Conservation (phyloP, 2,113 vertebrate genomes). For the Syngnathus typhle region DNA sequence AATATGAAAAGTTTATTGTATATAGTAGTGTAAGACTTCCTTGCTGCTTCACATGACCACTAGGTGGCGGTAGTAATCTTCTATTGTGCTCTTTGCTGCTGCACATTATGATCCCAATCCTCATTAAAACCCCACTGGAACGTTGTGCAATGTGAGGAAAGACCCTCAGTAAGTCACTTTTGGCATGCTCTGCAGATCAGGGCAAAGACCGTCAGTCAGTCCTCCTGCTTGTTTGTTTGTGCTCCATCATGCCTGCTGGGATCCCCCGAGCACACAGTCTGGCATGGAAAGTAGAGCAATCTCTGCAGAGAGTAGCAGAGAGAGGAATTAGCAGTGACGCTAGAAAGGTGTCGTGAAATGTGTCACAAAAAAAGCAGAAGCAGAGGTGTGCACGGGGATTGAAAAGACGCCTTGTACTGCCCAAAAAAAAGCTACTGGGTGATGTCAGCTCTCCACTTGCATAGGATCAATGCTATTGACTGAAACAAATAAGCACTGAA, state of each 20-base stretch:
- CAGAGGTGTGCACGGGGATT: not conserved
- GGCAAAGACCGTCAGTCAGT: conserved; percentile 4
- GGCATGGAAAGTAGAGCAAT: conserved; percentile 41
- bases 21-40: not conserved
- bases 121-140: conserved; percentile 3
- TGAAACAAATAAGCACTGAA: conserved; percentile 4
- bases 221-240: conserved; percentile 19
- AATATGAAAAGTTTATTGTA: not conserved
- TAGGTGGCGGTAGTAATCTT: conserved; percentile 35
- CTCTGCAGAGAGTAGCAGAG: conserved; percentile 42
- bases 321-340: conserved; percentile 46
- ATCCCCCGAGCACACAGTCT: conserved; percentile 24
- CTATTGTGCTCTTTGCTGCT: not conserved
- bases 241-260: conserved; percentile 26
- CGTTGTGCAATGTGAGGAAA: not conserved
- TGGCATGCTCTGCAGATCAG: conserved; percentile 9
- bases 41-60: conserved; percentile 29
- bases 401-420: not conserved
- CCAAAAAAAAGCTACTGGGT: conserved; percentile 3
- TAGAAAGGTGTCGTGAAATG: conserved; percentile 22
- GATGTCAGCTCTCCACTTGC: conserved; percentile 3
- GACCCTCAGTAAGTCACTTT: conserved; percentile 2
- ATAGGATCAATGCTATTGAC: conserved; percentile 23
- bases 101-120: not conserved
- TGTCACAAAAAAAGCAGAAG: conserved; percentile 14